Evolutionary conservation across 1,140 invertebrate genomes (phyloP).

Genomic region (Steinernema feltiae): DNA sequence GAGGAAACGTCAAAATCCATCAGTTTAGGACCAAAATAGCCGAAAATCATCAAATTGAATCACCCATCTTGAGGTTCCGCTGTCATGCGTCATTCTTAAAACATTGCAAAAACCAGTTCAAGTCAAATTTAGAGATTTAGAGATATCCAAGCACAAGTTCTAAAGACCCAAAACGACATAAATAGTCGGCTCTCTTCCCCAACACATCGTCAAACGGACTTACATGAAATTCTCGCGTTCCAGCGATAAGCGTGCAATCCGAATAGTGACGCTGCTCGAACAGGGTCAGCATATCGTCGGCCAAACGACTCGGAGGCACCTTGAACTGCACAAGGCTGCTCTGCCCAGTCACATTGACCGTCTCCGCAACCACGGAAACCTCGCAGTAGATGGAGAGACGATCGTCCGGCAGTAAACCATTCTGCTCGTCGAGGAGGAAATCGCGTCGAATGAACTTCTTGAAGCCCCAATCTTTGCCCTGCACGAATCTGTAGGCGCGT

Average conservation of each 20-base stretch:
- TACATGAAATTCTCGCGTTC: constrained; percentile 45
- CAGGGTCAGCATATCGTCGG: constrained; percentile 79
- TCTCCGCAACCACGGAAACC: constrained; percentile 59
- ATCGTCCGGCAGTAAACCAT: constrained; percentile 92
- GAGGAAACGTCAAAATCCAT: no score
- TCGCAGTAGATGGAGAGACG: constrained; percentile 99
- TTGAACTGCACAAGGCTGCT: constrained; percentile 58
- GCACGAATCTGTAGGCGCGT: constrained; percentile 92
- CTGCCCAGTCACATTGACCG: constrained; percentile 59
- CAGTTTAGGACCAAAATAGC: no score
- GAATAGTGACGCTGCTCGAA: constrained; percentile 94
- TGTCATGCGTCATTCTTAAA: no score
- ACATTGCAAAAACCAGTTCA: no score
- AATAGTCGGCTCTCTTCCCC: no score
- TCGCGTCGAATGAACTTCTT: constrained; percentile 98
- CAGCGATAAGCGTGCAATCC: constrained; percentile 86
- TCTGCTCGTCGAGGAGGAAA: constrained; percentile 93
- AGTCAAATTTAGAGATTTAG: no score
- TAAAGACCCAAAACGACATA: no score
- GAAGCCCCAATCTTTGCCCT: constrained; percentile 99
- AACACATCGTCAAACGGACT: no score
- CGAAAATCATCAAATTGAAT: no score
- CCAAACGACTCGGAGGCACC: constrained; percentile 28
- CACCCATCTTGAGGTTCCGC: no score
- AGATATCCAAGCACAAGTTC: no score